phyloP scores from a whole-genome alignment of 1,140 invertebrate genomes.

The Lasaia peninsularis region DNA sequence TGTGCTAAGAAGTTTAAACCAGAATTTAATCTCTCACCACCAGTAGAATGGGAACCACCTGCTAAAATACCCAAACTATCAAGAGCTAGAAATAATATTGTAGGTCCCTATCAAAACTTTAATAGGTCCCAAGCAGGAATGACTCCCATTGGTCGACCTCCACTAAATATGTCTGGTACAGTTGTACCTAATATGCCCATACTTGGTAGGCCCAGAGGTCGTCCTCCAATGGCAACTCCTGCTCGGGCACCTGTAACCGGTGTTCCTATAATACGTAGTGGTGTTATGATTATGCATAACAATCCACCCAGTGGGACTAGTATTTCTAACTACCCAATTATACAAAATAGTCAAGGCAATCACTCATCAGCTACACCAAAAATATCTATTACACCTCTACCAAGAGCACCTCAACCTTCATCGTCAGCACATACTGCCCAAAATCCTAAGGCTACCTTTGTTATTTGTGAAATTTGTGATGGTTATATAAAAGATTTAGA shows the following conservation, averaged over 20 bases:
- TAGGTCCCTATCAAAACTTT: constrained; percentile 59
- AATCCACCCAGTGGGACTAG: constrained; percentile 54
- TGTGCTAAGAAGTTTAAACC: constrained; percentile 95
- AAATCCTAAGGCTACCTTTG: constrained; percentile 83
- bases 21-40: constrained; percentile 90
- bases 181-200: constrained; percentile 47
- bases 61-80: constrained; percentile 89
- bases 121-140: constrained; percentile 53
- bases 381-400: constrained; percentile 94
- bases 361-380: constrained; percentile 80
- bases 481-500: constrained; percentile 96
- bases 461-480: constrained; percentile 97
- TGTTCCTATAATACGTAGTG: constrained; percentile 65
- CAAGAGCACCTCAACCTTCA: constrained; percentile 80
- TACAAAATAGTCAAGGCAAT: constrained; percentile 57
- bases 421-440: constrained; percentile 58
- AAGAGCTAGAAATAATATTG: constrained; percentile 68
- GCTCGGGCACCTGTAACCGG: constrained; percentile 55
- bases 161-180: constrained; percentile 44
- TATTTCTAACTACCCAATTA: constrained; percentile 63
- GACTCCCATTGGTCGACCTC: constrained; percentile 51
- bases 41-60: constrained; percentile 93
- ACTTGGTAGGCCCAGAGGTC: constrained; percentile 55
- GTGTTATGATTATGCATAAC: constrained; percentile 71
- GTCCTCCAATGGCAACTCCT: constrained; percentile 51